phyloP scores from a whole-genome alignment of 2,888 invertebrate genomes.

The Paralinhomoeus sp. region DNA sequence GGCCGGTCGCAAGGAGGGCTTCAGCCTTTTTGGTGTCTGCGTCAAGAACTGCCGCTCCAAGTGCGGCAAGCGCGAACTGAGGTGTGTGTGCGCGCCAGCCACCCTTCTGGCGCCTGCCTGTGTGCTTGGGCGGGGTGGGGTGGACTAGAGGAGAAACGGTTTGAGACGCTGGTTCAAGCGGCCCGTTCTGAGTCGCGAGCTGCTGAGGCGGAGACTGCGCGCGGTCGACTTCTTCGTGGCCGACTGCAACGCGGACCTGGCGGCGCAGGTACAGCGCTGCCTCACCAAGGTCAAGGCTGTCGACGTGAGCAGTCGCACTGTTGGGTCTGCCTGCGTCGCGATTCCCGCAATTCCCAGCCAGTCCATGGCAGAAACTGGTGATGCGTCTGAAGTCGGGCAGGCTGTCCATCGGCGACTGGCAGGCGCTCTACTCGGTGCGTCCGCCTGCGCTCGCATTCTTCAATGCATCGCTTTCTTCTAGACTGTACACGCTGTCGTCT shows the following conservation, averaged over 20 bases:
- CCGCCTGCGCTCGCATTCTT: no score
- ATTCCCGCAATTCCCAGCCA: no score
- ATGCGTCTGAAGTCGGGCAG: slow-evolving; percentile 7
- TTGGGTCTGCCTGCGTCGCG: no score
- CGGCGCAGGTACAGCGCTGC: slow-evolving; percentile 34
- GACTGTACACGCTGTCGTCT: slow-evolving; percentile 9
- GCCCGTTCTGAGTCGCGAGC: slow-evolving; percentile 41
- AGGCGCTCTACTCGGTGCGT: slow-evolving; percentile 6
- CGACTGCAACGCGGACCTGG: slow-evolving; percentile 39
- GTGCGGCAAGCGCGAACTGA: slow-evolving; percentile 41
- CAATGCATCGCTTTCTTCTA: slow-evolving; percentile 1
- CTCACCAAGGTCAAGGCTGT: slow-evolving; percentile 9
- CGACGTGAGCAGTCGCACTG: slow-evolving; percentile 7
- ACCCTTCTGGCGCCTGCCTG: no score
- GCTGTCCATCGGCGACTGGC: slow-evolving; percentile 10
- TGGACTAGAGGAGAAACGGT: no score
- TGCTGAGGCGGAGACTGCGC: slow-evolving; percentile 42
- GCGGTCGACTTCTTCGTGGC: slow-evolving; percentile 45
- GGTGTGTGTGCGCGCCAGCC: no score
- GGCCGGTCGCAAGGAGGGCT: slow-evolving; percentile 41
- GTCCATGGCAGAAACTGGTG: no score
- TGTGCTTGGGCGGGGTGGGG: no score
- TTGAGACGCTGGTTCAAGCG: slow-evolving; percentile 45
- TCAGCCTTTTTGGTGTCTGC: slow-evolving; percentile 35
- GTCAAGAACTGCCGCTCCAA: slow-evolving; percentile 41